phyloP scores from a whole-genome alignment of 1,140 invertebrate species.

The Trypoxylus dichotomus region DNA sequence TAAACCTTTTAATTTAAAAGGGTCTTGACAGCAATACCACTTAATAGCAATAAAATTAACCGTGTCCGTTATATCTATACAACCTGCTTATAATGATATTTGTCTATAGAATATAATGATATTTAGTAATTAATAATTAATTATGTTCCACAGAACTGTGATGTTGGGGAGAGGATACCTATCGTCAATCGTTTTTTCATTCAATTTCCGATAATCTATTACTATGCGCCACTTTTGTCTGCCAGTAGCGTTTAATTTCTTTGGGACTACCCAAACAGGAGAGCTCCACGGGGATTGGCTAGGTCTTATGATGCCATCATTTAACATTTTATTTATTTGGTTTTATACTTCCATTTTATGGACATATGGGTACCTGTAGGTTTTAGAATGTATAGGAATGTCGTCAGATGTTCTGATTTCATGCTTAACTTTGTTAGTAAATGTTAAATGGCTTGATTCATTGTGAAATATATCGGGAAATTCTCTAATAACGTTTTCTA shows the following conservation, averaged over 20 bases:
- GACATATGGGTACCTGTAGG: constrained; percentile 38
- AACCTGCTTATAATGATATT: no score
- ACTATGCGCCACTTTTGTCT: constrained; percentile 48
- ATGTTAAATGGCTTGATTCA: constrained; percentile 30
- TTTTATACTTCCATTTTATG: constrained; percentile 41
- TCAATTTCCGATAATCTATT: constrained; percentile 52
- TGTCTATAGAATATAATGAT: no score
- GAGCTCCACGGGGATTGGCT: background rate
- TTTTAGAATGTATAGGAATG: constrained; percentile 34
- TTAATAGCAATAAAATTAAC: no score
- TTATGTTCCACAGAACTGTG: no score
- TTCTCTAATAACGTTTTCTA: background rate
- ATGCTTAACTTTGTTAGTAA: constrained; percentile 37
- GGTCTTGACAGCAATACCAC: no score
- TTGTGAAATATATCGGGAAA: constrained; percentile 35
- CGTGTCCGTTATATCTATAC: no score
- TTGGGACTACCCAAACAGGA: constrained; percentile 25
- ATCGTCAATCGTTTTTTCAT: constrained; percentile 52
- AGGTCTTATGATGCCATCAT: constrained; percentile 31
- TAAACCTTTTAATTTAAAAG: no score
- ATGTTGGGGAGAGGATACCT: constrained; percentile 58
- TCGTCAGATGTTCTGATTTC: constrained; percentile 32
- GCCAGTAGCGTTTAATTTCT: constrained; percentile 35
- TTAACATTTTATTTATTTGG: constrained; percentile 36
- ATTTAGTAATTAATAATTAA: no score